A percentile compares a stretch with the other conserved stretches of the same genome.
Conservation (phyloP, 2,113 vertebrate species). For the Cynocephalus volans region DNA sequence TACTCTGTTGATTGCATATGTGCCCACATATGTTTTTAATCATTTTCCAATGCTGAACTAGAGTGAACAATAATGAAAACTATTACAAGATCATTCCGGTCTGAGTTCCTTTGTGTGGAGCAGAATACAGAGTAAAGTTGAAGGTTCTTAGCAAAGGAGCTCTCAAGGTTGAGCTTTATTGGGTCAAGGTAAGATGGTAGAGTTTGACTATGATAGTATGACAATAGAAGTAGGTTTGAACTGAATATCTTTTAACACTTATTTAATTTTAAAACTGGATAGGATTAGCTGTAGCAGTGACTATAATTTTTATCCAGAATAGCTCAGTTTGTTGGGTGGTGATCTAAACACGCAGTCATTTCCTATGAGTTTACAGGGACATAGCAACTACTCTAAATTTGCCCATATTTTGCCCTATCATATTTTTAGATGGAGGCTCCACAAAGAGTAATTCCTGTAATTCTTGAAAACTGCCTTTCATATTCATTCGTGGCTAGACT, state of each 20-base stretch:
- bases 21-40: not conserved
- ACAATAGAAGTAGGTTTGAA: not conserved
- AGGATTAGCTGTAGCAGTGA: not conserved
- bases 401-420: conserved; percentile 49
- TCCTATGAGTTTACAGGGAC: not conserved
- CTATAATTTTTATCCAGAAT: not conserved
- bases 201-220: not conserved
- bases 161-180: not conserved
- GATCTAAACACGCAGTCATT: not conserved
- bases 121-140: not conserved
- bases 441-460: conserved; percentile 88
- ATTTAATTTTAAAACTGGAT: not conserved
- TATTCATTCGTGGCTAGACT: conserved; percentile 92
- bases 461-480: conserved; percentile 93
- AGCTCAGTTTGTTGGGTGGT: not conserved
- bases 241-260: not conserved
- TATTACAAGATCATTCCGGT: not conserved
- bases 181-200: not conserved
- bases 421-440: conserved; percentile 89
- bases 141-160: not conserved
- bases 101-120: not conserved
- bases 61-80: conserved; percentile 30
- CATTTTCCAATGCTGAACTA: conserved; percentile 33
- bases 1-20: not conserved
- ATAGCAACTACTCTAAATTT: not conserved